Percentiles rank a stretch among this genome's conserved stretches.
phyloP scores from a whole-genome alignment of 2,113 vertebrate genomes.

The Halcyon malimbica region DNA sequence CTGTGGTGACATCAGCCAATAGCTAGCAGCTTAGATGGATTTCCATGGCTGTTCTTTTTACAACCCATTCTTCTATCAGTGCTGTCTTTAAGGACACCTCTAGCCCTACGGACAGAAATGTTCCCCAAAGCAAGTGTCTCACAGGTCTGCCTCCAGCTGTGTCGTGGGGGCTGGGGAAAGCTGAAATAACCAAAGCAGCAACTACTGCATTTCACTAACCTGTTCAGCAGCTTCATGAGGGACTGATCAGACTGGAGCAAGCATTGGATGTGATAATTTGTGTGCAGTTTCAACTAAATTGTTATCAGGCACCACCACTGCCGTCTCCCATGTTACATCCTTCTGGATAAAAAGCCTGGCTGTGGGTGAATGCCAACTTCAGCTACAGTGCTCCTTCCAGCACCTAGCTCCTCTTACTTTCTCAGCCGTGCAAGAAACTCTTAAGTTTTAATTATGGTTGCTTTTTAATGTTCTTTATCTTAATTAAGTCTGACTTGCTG shows the following conservation, averaged over 20 bases:
- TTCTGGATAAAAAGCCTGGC: not conserved
- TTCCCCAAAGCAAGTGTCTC: not conserved
- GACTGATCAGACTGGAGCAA: not conserved
- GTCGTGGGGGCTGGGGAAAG: not conserved
- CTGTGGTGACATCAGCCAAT: no score
- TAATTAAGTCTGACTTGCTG: slow-evolving; percentile 62
- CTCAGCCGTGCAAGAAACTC: not conserved
- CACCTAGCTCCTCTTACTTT: not conserved
- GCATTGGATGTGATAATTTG: not conserved
- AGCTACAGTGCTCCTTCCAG: not conserved
- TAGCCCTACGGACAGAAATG: not conserved
- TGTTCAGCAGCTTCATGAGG: not conserved
- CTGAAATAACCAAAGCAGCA: not conserved
- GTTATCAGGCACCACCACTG: not conserved
- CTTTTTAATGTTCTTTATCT: slow-evolving; percentile 57
- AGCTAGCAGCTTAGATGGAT: not conserved
- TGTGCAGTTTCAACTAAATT: not conserved
- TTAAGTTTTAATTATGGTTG: slow-evolving; percentile 52
- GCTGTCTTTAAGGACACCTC: not conserved
- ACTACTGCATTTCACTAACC: not conserved
- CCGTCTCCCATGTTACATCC: not conserved
- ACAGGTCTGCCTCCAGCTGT: not conserved
- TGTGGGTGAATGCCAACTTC: not conserved
- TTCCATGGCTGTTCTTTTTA: not conserved
- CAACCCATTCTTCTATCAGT: rapidly evolving